These are phyloP conservation scores for Saccostrea glomerata DNA, from an alignment of 1,140 invertebrate genomes.

Conservation along the genomic window DNA sequence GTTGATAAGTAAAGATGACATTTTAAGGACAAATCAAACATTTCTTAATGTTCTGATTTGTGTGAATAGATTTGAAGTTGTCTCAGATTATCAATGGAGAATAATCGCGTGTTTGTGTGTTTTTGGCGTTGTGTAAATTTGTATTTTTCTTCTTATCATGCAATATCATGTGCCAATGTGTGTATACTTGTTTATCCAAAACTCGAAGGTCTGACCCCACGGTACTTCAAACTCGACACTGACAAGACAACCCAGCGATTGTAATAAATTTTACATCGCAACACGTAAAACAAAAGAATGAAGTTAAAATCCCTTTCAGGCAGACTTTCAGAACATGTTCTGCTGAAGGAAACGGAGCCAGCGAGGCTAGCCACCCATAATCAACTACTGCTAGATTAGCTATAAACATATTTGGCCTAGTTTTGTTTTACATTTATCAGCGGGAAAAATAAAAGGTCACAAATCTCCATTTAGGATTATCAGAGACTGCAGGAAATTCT, in stretches of 20 bases:
- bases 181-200: slow-evolving; percentile 52
- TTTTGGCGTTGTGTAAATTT: slow-evolving; percentile 57
- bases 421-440: slow-evolving; percentile 38
- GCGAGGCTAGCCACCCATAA: neutral
- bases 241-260: neutral
- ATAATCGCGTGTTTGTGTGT: slow-evolving; percentile 44
- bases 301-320: neutral
- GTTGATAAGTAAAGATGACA: slow-evolving; percentile 38
- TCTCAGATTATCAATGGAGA: slow-evolving; percentile 33
- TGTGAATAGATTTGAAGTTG: slow-evolving; percentile 31
- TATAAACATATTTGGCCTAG: slow-evolving; percentile 30
- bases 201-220: slow-evolving; percentile 50
- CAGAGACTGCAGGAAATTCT: slow-evolving; percentile 33
- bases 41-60: slow-evolving; percentile 32
- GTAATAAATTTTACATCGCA: neutral
- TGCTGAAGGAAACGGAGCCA: neutral
- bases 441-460: slow-evolving; percentile 35
- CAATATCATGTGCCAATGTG: slow-evolving; percentile 52
- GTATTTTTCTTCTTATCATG: slow-evolving; percentile 52
- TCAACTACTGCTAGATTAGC: neutral
- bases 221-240: slow-evolving; percentile 8
- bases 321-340: neutral
- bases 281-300: neutral
- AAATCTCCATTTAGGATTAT: slow-evolving; percentile 34
- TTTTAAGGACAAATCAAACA: slow-evolving; percentile 37